Conservation (phyloP, 2,797 vertebrate genomes). For the Lerista edwardsae region DNA sequence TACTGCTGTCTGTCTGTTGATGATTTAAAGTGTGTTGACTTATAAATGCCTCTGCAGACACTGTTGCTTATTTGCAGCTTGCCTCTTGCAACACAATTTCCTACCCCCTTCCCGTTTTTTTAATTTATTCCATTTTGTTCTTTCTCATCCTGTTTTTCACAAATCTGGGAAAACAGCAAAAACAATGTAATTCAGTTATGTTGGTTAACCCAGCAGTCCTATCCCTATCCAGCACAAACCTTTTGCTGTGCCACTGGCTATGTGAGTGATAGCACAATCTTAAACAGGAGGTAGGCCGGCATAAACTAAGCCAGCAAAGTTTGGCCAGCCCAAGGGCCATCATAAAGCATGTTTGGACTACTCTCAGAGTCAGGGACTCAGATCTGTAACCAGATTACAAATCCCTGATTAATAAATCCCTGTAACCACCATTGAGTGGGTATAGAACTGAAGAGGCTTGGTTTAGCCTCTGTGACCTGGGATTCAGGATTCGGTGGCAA, state of each 20-base stretch:
- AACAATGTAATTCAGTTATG: background rate
- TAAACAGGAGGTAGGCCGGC: too few species aligned
- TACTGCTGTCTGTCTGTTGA: constrained; percentile 62
- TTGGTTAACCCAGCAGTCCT: background rate
- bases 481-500: too few species aligned
- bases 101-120: background rate
- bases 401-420: too few species aligned
- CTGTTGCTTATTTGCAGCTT: background rate
- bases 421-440: too few species aligned
- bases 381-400: too few species aligned
- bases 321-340: too few species aligned
- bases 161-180: constrained; percentile 21
- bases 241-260: background rate
- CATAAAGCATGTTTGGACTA: too few species aligned
- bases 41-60: constrained; percentile 51
- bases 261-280: too few species aligned
- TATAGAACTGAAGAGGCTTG: too few species aligned
- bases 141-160: background rate
- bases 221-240: constrained; percentile 18
- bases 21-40: constrained; percentile 53
- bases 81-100: constrained; percentile 46
- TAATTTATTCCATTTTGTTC: constrained; percentile 10
- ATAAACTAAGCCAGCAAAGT: too few species aligned
- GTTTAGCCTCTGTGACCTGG: too few species aligned
- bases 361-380: too few species aligned